phyloP scores from a whole-genome alignment of 2,888 invertebrate genomes.

The Drosophila falleni region DNA sequence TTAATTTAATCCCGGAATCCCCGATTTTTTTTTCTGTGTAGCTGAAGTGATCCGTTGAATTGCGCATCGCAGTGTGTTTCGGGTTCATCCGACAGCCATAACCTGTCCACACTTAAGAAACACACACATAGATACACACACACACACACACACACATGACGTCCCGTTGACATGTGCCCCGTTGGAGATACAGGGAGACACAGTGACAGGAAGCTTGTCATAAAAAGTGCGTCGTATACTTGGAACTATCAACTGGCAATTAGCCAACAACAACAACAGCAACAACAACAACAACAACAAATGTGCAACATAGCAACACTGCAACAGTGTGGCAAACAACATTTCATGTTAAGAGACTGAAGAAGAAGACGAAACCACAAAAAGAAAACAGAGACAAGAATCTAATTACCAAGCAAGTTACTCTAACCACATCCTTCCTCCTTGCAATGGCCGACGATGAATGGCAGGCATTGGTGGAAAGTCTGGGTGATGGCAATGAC shows the following conservation, averaged over 20 bases:
- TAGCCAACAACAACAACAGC: background rate
- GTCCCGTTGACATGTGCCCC: slow-evolving; percentile 40
- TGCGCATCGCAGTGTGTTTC: slow-evolving; percentile 56
- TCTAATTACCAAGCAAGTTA: background rate
- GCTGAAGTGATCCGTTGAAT: slow-evolving; percentile 55
- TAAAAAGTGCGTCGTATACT: slow-evolving; percentile 29
- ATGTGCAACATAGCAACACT: slow-evolving; percentile 24
- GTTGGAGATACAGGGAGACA: slow-evolving; percentile 5
- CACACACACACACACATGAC: slow-evolving; percentile 16
- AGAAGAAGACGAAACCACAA: background rate
- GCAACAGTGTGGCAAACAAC: slow-evolving; percentile 16
- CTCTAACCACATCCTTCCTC: background rate
- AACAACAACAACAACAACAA: slow-evolving; percentile 10
- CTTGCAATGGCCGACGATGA: slow-evolving; percentile 66
- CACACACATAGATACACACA: background rate
- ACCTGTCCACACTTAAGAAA: slow-evolving; percentile 49
- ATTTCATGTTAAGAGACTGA: slow-evolving; percentile 12
- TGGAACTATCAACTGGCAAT: slow-evolving; percentile 1
- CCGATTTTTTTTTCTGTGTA: too few relatives aligned
- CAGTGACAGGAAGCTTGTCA: slow-evolving; percentile 12
- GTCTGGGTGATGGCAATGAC: slow-evolving; percentile 67
- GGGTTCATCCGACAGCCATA: slow-evolving; percentile 50
- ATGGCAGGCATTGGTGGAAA: slow-evolving; percentile 71
- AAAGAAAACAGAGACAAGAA: slow-evolving; percentile 1
- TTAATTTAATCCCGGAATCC: too few relatives aligned